Evolutionary conservation across 1,140 invertebrate species (phyloP), one percentile per base, ranked within the genome.

Genomic region (Hyposmocoma kahamanoa): DNA sequence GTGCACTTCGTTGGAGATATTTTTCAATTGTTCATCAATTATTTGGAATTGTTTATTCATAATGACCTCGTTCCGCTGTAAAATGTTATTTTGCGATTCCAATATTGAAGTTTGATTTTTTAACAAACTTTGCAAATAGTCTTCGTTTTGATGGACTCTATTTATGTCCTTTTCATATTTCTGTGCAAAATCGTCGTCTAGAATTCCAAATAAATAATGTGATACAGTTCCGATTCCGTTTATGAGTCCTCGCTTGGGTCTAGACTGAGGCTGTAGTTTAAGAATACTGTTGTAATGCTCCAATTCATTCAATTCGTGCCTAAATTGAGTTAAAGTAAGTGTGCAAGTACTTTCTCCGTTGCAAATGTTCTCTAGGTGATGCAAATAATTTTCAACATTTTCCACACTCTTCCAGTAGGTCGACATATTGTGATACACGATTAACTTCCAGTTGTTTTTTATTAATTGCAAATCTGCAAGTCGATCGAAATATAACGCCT

Each of bases 371-470:
- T 28, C 11, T 28, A 10, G 9, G 1, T 32, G 10, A n/a, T 28
- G 30, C 0, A 51, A 22, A 18, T 44, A 51, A 5, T 36, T 6
- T 26, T 51, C 17, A 26, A 51, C 9, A 10, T 51, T 10, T 26
- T 19, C 9, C 13, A 49, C 3, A 20, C 41, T 10, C 39, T 50
- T 20, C 54, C 52, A 60, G 21, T 59, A 64, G 3, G 30, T 45
- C 0, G 50, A 34, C 49, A 59, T 42, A 18, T 63, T 59, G 20
- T 63, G 59, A 34, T 47, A 63, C 6, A 51, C 41, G 5, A 63
- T 20, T 9, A 63, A n/a, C 8, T 34, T 63, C 56, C 60, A 63
- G 24, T 63, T 48, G 41, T 63, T 56, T 20, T 42, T 30, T n/a
- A 59, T 54, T 28, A 46, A 45, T 4, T 44, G 42, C 4, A 63